Evolutionary conservation across 2,888 invertebrate genomes (phyloP), one percentile per base, ranked within the genome.

Genomic region (Omphaloscelis lunosa): DNA sequence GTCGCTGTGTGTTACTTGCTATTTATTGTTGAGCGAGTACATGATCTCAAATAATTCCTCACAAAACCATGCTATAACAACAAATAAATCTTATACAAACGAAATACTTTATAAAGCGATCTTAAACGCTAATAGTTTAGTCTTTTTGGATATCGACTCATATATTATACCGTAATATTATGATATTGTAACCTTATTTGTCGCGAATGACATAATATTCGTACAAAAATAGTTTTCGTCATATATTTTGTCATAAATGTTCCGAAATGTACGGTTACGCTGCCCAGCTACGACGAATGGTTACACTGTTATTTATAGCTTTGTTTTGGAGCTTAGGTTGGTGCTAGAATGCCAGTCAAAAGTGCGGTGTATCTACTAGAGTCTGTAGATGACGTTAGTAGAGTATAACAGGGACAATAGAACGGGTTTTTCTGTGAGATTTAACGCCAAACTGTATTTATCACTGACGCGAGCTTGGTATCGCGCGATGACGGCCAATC

Each of bases 261-360:
- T 29, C 63, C 41, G 29, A 48, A 56, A 53, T 27, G 48, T 27
- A 63, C 0, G 7, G 34, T n/a, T 29, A 9, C 20, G 67, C 62
- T 77, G 53, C 63, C 76, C 68, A 41, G n/a, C 12, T 66, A 27
- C 29, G 29, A 63, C 27, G 39, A 58, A 66, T 70, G 80, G 63
- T 63, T 61, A 71, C 12, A 62, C 20, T 75, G 71, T 85, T 75
- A 73, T 84, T 48, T 39, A 70, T 59, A 34, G 70, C 80, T 84
- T 84, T 75, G 29, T 63, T 59, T 72, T 80, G 82, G 85, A 85
- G 85, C 71, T 45, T 45, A 23, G 79, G 70, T 80, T 82, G 70
- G 62, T 72, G 39, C 65, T 2, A n/a, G 51, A 72, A 29, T 56
- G 39, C 27, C 27, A 53, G 20, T 9, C 27, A 20, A 48, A 62